A percentile compares a stretch with the other conserved stretches of the same genome.
These are phyloP conservation scores for Rugalucina vietnamica DNA, from an alignment of 2,888 invertebrate genomes.

Conservation along the genomic window DNA sequence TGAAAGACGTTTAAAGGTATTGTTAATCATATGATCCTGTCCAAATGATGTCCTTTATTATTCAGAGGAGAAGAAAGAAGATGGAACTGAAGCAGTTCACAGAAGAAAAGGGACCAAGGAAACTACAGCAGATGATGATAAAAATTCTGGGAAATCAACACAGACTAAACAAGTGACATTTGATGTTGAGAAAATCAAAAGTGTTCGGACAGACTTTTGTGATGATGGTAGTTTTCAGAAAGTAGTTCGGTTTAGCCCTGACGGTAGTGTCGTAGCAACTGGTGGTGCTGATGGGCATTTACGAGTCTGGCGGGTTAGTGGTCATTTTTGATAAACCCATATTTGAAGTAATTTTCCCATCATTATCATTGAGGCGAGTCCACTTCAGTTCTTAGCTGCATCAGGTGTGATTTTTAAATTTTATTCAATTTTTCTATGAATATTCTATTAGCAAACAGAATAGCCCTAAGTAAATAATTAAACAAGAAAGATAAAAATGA, in stretches of 20 bases:
- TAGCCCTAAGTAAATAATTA: too few relatives aligned
- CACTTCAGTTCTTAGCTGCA: too few relatives aligned
- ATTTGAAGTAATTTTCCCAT: too few relatives aligned
- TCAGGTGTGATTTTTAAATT: too few relatives aligned
- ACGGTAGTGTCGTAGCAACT: slow-evolving; percentile 93
- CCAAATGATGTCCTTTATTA: too few relatives aligned
- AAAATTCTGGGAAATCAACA: slow-evolving; percentile 17
- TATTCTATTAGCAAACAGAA: too few relatives aligned
- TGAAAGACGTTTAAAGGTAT: neutral
- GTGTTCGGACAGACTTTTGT: slow-evolving; percentile 82
- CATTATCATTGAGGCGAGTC: too few relatives aligned
- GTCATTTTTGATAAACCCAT: too few relatives aligned
- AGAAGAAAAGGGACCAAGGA: slow-evolving; percentile 59
- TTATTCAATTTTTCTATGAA: too few relatives aligned
- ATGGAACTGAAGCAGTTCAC: slow-evolving; percentile 50
- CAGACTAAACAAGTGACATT: slow-evolving; percentile 80
- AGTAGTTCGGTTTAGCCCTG: slow-evolving; percentile 91
- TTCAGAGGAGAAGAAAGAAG: slow-evolving; percentile 30
- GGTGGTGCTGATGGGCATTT: slow-evolving; percentile 96
- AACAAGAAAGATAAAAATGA: too few relatives aligned
- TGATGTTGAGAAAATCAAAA: slow-evolving; percentile 80
- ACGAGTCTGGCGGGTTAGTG: slow-evolving; percentile 90
- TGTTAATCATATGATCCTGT: too few relatives aligned
- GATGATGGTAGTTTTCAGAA: slow-evolving; percentile 93
- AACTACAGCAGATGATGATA: slow-evolving; percentile 24